phyloP scores from a whole-genome alignment of 2,888 invertebrate genomes.

The Leptinotarsa haldemani region DNA sequence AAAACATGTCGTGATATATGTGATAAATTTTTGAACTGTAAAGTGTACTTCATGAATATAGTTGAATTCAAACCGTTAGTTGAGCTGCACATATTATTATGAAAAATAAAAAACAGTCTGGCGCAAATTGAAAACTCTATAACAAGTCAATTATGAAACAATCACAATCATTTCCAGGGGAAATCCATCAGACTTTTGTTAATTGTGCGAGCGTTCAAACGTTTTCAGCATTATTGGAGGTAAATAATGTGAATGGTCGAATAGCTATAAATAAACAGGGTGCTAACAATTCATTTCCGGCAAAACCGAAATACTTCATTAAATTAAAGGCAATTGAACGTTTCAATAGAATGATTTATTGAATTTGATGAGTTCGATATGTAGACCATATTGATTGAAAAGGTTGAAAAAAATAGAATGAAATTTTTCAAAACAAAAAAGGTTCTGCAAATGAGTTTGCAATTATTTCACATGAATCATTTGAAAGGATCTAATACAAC shows the following conservation, averaged over 20 bases:
- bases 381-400: no score
- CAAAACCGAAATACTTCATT: slow-evolving; percentile 9
- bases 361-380: no score
- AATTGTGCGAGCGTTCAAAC: background rate
- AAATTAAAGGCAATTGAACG: background rate
- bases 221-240: slow-evolving; percentile 7
- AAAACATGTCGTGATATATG: no score
- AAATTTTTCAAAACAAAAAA: no score
- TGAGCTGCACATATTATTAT: background rate
- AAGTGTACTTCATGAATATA: no score
- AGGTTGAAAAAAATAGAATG: no score
- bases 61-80: no score
- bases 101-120: background rate
- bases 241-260: slow-evolving; percentile 2
- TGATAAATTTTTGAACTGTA: no score
- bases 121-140: background rate
- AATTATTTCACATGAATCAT: no score
- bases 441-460: no score
- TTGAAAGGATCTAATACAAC: no score
- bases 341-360: slow-evolving; percentile 6
- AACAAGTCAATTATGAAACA: background rate
- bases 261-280: background rate
- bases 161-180: slow-evolving; percentile 11
- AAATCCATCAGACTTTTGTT: slow-evolving; percentile 7
- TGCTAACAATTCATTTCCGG: slow-evolving; percentile 11